Conservation (phyloP, 2,888 invertebrate species). For the Galeruca laticollis region DNA sequence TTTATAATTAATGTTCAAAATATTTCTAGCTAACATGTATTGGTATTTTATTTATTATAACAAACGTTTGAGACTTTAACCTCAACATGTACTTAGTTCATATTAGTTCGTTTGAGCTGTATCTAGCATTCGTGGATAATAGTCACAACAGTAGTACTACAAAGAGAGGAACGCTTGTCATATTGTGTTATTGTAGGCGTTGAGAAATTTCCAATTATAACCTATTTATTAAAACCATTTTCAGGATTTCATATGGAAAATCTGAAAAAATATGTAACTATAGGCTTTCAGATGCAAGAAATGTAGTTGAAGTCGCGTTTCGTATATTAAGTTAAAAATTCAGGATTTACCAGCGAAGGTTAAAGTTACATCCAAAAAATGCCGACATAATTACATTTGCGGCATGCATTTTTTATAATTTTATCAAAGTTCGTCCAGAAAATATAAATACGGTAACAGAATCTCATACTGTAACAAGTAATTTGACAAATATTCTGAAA, state of each 20-base stretch:
- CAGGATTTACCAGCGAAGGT: constrained; percentile 31
- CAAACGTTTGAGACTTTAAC: too few relatives aligned
- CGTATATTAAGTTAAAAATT: constrained; percentile 36
- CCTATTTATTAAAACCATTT: constrained; percentile 43
- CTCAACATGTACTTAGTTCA: too few relatives aligned
- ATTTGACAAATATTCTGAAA: constrained; percentile 22
- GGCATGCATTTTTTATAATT: constrained; percentile 31
- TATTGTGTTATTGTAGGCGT: constrained; percentile 53
- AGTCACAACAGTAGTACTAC: too few relatives aligned
- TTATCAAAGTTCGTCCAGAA: constrained; percentile 19
- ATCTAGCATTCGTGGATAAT: too few relatives aligned
- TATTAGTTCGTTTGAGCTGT: too few relatives aligned
- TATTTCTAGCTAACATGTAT: too few relatives aligned
- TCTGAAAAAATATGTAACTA: constrained; percentile 32
- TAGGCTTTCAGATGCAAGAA: constrained; percentile 30
- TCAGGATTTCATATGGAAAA: constrained; percentile 23
- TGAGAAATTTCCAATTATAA: constrained; percentile 50
- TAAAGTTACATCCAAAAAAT: constrained; percentile 18
- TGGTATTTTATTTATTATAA: too few relatives aligned
- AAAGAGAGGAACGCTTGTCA: too few relatives aligned
- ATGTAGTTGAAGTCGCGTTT: constrained; percentile 23
- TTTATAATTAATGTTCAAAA: too few relatives aligned
- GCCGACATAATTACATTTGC: constrained; percentile 23
- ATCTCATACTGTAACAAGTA: constrained; percentile 21
- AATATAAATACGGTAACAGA: constrained; percentile 13